Evolutionary conservation across 2,113 vertebrate genomes (phyloP), one percentile per base, ranked within the genome.

Genomic region (Tetraodon nigroviridis): DNA sequence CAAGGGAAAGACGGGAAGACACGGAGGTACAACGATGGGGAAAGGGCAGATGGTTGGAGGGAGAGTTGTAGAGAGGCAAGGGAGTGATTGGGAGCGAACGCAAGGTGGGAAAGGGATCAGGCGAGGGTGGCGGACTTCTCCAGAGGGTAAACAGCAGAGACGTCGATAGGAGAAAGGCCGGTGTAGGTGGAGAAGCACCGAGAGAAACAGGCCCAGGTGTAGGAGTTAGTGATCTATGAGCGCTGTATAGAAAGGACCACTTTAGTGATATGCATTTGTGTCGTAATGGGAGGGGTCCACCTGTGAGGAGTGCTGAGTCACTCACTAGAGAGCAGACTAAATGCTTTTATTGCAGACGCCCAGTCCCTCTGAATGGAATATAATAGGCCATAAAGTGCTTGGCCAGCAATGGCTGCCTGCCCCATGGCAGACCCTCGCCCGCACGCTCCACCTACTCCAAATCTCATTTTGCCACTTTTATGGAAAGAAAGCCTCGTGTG

Each of bases 301-400:
- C 80, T 85, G 84, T 52, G 51, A 75, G 59, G 49, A 85, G 68
- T 84, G 83, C 86, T 89, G 86, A 89, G 83, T 87, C 87, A 89
- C 75, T 76, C 71, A 37, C 67, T 55, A 79, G 74, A 68, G 24
- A 76, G 49, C 62, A 73, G 84, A 75, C 83, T 76, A 81, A 87
- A 86, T 85, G 85, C 83, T 86, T 86, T 85, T 83, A 84, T 83
- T 69, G 73, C 69, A 71, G 82, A 86, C 73, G 82, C 84, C 82
- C 57, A 66, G 76, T 81, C 79, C 76, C 74, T 85, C 81, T 85
- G 78, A 87, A 83, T 83, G 80, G 84, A 85, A 85, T 82, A 84
- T 87, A 85, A 89, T 87, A 69, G 76, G 75, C 81, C 50, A 51
- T 76, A 85, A 86, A 89, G 86, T 85, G 83, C 81, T 86, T 76